Evolutionary conservation across 2,888 invertebrate species (phyloP), one percentile per base, ranked within the genome.

Genomic region (Pseudococcus viburni): DNA sequence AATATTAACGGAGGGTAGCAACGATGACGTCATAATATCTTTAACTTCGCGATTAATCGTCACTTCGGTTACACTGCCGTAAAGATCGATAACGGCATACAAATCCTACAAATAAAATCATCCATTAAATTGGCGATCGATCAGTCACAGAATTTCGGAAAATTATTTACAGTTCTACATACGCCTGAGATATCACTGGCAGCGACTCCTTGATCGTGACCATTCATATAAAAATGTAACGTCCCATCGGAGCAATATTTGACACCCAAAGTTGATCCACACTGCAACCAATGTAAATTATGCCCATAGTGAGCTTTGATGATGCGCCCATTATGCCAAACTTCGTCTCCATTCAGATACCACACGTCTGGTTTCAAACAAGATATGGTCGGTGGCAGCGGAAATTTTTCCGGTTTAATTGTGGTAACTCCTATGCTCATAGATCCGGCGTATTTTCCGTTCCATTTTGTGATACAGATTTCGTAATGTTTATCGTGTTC

Each of bases 31-130:
- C 77, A 85, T 88, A n/a, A 73, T 42, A 73, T 88, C 88, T 39
- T 77, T 88, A n/a, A 68, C 39, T 85, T 88, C 85, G 7, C 85
- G 42, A 85, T 39, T 85, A 59, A 88, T 48, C 9, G 73, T 85
- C 12, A 88, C 39, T 48, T 85, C 88, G 0, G 77, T 88, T 48
- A 88, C 89, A 77, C 94, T 93, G 0, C 98, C 98, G 91, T 98
- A 98, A 86, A 98, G 93, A 93, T 98, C 98, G 83, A 98, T 95
- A n/a, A 98, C 97, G 2, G 97, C 98, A 92, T 96, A 98, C 88
- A 98, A 94, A 91, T 95, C 96, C 73, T 94, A 92, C 95, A 55
- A n/a, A n/a, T n/a, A 55, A 55, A 55, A 55, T 55, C n/a, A 55
- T 0, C 5, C 55, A 55, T 55, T n/a, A 0, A n/a, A 33, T 55